Evolutionary conservation across 2,888 invertebrate genomes (phyloP).

Genomic region (Cerceris ruficornis): DNA sequence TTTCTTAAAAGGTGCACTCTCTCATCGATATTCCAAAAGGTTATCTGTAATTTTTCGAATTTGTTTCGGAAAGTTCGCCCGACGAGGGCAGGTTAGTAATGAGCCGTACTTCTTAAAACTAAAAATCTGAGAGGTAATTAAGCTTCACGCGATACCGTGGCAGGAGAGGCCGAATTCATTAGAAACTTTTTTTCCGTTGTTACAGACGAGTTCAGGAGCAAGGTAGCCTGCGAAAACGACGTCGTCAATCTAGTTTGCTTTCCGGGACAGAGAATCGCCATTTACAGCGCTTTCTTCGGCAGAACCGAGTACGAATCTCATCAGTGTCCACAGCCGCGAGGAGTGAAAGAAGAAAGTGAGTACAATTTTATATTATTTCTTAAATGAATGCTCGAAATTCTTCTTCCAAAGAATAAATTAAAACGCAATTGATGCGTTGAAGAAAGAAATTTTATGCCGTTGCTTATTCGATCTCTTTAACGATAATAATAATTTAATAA

Average conservation of each 20-base stretch:
- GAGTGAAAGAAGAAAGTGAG: slow-evolving; percentile 94
- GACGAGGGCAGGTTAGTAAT: too few species aligned
- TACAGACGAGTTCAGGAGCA: slow-evolving; percentile 96
- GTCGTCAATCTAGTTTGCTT: slow-evolving; percentile 93
- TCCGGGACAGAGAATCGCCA: slow-evolving; percentile 93
- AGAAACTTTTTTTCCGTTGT: slow-evolving; percentile 57
- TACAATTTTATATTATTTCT: slow-evolving; percentile 62
- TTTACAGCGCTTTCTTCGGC: slow-evolving; percentile 96
- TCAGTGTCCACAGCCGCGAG: slow-evolving; percentile 92
- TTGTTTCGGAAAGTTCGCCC: too few species aligned
- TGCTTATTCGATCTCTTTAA: background rate
- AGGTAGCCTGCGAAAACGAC: slow-evolving; percentile 96
- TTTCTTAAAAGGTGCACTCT: background rate
- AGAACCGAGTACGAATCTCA: slow-evolving; percentile 93
- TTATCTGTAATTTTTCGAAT: too few species aligned
- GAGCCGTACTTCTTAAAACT: too few species aligned
- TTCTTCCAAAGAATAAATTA: background rate
- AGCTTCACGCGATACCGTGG: background rate
- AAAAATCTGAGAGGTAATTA: slow-evolving; percentile 21
- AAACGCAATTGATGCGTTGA: background rate
- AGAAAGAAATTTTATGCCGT: background rate
- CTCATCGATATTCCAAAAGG: too few species aligned
- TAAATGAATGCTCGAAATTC: background rate
- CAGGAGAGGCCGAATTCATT: slow-evolving; percentile 12
- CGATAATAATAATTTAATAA: background rate